These are phyloP conservation scores for Xiphorhynchus elegans DNA, from an alignment of 2,113 vertebrate species.

Conservation along the genomic window DNA sequence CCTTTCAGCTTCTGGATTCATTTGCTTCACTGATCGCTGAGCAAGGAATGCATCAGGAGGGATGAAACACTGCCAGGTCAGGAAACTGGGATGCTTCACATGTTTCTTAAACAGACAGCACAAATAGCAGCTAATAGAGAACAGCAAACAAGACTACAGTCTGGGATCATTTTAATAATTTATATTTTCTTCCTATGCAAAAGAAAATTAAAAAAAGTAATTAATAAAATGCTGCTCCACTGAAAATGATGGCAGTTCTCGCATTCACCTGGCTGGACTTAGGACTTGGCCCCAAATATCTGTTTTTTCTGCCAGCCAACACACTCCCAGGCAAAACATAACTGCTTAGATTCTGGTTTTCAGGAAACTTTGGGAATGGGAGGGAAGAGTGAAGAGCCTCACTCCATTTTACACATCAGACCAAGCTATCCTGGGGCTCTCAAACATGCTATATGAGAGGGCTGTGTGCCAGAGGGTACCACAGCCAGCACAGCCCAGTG, in stretches of 20 bases:
- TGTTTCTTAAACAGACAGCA: background rate
- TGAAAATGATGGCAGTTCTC: background rate
- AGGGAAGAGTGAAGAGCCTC: background rate
- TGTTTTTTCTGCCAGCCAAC: background rate
- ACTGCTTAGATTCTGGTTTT: background rate
- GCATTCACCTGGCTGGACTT: background rate
- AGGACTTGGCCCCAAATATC: background rate
- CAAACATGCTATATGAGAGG: background rate
- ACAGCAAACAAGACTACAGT: fast-evolving
- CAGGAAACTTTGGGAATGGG: background rate
- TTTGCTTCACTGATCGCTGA: background rate
- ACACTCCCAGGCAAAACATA: background rate
- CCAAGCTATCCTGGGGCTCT: background rate
- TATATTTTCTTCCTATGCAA: background rate
- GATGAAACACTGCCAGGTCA: background rate
- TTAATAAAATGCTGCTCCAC: background rate
- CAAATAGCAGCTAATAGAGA: background rate
- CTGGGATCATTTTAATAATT: background rate
- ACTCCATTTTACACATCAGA: background rate
- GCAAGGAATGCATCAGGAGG: background rate
- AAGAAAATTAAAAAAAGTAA: background rate
- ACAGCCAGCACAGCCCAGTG: background rate
- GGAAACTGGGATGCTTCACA: background rate
- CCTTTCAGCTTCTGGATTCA: background rate
- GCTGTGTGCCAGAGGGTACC: background rate